A percentile compares a stretch with the other conserved stretches of the same genome.
Conservation (phyloP, 1,140 invertebrate species). For the Ditylenchus dipsaci region DNA sequence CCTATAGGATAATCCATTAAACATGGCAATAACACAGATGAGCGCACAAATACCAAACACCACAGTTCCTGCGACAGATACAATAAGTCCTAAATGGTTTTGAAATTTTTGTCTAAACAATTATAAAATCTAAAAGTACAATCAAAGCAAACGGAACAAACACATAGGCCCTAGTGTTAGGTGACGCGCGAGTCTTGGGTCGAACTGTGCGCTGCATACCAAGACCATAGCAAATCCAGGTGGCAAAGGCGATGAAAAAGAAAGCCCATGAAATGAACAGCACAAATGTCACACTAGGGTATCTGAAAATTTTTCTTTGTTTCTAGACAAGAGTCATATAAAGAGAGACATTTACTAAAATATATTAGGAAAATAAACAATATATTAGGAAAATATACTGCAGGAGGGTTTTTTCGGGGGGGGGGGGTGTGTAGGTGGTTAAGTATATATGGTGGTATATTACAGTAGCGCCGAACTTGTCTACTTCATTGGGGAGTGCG, state of each 20-base stretch:
- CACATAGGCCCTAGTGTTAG: neutral
- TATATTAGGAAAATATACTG: too few relatives aligned
- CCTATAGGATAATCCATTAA: constrained; percentile 16
- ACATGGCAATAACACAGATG: constrained; percentile 24
- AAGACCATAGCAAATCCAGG: constrained; percentile 24
- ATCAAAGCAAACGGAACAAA: constrained; percentile 31
- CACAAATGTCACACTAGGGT: constrained; percentile 15
- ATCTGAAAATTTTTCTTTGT: constrained; percentile 7
- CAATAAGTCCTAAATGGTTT: constrained; percentile 19
- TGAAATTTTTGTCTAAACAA: neutral
- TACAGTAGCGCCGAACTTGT: too few relatives aligned
- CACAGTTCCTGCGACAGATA: constrained; percentile 2
- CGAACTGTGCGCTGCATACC: constrained; percentile 15
- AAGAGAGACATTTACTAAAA: too few relatives aligned
- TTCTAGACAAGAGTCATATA: too few relatives aligned
- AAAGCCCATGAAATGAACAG: constrained; percentile 12
- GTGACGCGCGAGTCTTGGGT: constrained; percentile 15
- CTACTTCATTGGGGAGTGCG: too few relatives aligned
- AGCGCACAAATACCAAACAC: constrained; percentile 19
- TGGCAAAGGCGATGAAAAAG: constrained; percentile 11
- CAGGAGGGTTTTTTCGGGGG: too few relatives aligned
- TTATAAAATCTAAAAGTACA: constrained; percentile 5
- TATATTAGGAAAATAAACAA: too few relatives aligned
- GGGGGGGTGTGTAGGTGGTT: too few relatives aligned
- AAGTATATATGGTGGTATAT: too few relatives aligned